Evolutionary conservation across 2,888 invertebrate species (phyloP), one percentile per base, ranked within the genome.

Genomic region (Acleris holmiana): DNA sequence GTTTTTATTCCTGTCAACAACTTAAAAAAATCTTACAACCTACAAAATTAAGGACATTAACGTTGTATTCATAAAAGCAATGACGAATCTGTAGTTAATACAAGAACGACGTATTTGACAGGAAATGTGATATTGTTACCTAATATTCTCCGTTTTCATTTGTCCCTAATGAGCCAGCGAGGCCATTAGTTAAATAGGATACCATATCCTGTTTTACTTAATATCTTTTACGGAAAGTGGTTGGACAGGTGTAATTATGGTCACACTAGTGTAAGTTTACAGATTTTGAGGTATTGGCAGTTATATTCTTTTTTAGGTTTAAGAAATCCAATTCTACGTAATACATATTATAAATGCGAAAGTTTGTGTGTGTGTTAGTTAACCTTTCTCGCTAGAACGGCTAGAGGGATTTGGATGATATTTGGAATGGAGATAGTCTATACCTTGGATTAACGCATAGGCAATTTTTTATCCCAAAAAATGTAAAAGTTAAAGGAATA

Each of bases 161-260:
- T 61, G 57, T 48, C 61, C 67, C 47, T 69, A 70, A 70, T 47
- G 58, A 61, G 53, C 41, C 48, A 56, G 56, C 63, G 57, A 62
- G 59, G 56, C 29, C 69, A 69, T 71, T 71, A 70, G 69, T 44
- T 66, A 69, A 70, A 70, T 69, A 66, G 60, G 67, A 67, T 49
- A 66, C 61, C 64, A 71, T 71, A 70, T 71, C 71, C 71, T 67
- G 70, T 66, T 63, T 58, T 66, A 47, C 57, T 65, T 53, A 25
- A 56, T 51, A 66, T 50, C 55, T 41, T 47, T 21, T 25, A 48
- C 64, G 49, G 29, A 59, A 54, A 65, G 59, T 25, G 49, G 55
- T 46, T n/a, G 49, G 35, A 54, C 65, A 65, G 65, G 65, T 65
- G 65, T 55, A 60, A 65, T 60, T 65, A 65, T 50, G 59, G 63